A percentile compares a stretch with the other conserved stretches of the same genome.
Evolutionary conservation across 2,888 invertebrate genomes (phyloP).

Genomic region (Melanotus villosus): DNA sequence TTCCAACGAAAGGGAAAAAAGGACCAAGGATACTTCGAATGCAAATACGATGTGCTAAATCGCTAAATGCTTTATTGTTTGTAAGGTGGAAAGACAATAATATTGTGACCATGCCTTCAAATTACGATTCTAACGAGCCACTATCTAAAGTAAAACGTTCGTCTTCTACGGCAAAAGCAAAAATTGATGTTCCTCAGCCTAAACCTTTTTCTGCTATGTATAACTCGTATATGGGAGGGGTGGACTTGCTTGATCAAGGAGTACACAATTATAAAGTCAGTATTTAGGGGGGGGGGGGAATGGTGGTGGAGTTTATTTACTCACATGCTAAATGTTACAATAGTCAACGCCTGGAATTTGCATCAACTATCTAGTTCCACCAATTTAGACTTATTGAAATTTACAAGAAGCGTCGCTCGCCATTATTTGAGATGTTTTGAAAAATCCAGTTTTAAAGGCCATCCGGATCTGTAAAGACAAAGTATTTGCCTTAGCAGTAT

Average conservation of each 20-base stretch:
- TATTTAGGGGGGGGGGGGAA: slow-evolving; percentile 53
- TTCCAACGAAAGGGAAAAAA: no score
- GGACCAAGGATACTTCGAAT: no score
- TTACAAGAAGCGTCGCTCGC: no score
- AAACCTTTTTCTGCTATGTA: background rate
- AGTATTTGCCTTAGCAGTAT: no score
- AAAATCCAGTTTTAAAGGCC: no score
- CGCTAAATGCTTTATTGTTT: slow-evolving; percentile 20
- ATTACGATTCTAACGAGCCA: slow-evolving; percentile 2
- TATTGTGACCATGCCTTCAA: slow-evolving; percentile 36
- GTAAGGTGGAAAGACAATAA: slow-evolving; percentile 41
- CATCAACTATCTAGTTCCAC: background rate
- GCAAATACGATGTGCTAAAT: no score
- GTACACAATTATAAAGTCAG: slow-evolving; percentile 51
- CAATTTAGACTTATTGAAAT: no score
- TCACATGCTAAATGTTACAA: slow-evolving; percentile 11
- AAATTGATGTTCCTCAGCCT: slow-evolving; percentile 1
- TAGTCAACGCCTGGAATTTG: slow-evolving; percentile 12
- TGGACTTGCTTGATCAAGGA: slow-evolving; percentile 51
- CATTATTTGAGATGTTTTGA: no score
- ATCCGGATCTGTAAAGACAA: no score
- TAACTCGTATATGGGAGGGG: slow-evolving; percentile 15
- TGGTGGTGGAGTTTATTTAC: background rate
- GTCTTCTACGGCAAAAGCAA: background rate
- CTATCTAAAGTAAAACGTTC: slow-evolving; percentile 8